Evolutionary conservation across 2,888 invertebrate genomes (phyloP).

Genomic region (Eilema griseolum): DNA sequence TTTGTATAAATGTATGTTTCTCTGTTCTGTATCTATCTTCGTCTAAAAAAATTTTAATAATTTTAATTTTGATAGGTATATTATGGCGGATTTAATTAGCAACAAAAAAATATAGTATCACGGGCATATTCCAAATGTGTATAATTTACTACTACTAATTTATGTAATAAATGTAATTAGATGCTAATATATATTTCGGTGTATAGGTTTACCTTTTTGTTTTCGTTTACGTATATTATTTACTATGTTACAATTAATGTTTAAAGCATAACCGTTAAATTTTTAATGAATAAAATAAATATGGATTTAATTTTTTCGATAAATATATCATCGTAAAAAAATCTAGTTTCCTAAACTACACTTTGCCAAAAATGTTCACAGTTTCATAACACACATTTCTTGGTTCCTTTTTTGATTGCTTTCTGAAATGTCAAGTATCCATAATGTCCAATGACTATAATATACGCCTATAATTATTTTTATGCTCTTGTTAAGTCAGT

Average conservation of each 20-base stretch:
- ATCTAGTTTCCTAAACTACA: background rate
- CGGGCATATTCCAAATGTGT: background rate
- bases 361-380: background rate
- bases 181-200: no score
- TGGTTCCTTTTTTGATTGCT: background rate
- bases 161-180: no score
- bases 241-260: no score
- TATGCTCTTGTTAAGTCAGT: background rate
- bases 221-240: no score
- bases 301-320: no score
- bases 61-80: no score
- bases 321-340: no score
- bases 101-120: background rate
- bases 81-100: background rate
- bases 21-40: background rate
- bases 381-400: background rate
- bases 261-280: no score
- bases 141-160: no score
- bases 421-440: background rate
- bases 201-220: no score
- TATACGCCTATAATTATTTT: background rate
- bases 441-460: background rate
- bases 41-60: no score
- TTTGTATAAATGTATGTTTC: background rate
- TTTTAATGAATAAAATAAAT: no score